Percentiles rank a stretch among this genome's conserved stretches.
These are phyloP conservation scores for Danio aesculapii DNA, from an alignment of 2,797 vertebrate genomes.

Conservation along the genomic window DNA sequence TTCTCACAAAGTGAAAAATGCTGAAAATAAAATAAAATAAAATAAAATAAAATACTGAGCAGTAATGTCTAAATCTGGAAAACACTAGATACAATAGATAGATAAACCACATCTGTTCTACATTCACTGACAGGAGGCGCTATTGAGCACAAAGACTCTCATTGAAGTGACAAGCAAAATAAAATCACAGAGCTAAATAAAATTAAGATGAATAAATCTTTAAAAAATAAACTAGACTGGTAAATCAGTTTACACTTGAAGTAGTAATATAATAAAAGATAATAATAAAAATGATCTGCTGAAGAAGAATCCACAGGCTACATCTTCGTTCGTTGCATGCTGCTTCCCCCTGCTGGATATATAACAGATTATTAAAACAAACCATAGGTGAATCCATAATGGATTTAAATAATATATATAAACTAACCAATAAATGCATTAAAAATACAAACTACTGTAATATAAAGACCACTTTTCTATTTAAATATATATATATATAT, in stretches of 20 bases:
- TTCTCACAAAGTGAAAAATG: background rate
- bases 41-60: background rate
- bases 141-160: background rate
- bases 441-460: too few species aligned
- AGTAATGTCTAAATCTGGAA: background rate
- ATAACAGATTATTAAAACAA: background rate
- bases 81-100: too few species aligned
- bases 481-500: too few species aligned
- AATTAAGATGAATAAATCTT: too few species aligned
- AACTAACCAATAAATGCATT: too few species aligned
- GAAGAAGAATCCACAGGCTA: background rate
- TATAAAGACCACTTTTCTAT: too few species aligned
- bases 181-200: background rate
- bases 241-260: background rate
- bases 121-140: background rate
- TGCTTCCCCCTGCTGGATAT: background rate
- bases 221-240: background rate
- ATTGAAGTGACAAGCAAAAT: background rate
- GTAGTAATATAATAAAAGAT: too few species aligned
- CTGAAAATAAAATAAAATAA: background rate
- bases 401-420: too few species aligned
- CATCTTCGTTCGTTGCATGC: background rate
- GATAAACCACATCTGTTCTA: background rate
- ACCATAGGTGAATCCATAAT: too few species aligned
- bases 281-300: background rate